Base-by-base conservation (phyloP, 2,888 invertebrate species). In the Eupithecia vulgata region DNA sequence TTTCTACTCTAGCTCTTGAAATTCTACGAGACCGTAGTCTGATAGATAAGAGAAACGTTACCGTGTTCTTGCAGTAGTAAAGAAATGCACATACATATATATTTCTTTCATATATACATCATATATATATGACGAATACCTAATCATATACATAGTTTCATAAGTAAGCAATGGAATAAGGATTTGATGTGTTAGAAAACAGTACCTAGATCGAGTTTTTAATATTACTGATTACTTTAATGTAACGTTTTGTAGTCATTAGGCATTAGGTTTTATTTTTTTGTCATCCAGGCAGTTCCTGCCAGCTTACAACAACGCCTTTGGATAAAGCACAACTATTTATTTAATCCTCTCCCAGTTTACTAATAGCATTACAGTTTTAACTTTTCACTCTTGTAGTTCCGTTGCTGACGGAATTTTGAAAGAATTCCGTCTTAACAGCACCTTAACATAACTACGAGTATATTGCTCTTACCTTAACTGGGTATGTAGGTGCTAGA, bases 401-500 rank as follows among this genome's bases (percentile, higher is more conserved):
- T 45, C 67, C n/a, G 62, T 61, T 68, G 67, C 67, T 64, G 61
- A n/a, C n/a, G n/a, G n/a, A n/a, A n/a, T 70, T 72, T 67, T 71
- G 52, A 67, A n/a, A n/a, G n/a, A 74, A 78, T 70, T 71, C 74
- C 34, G 48, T 74, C 34, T 34, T 64, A 64, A 70, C 62, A 57
- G 21, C 42, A 74, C 75, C 66, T 72, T n/a, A n/a, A n/a, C n/a
- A 73, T 52, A 52, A 52, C 52, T n/a, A n/a, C n/a, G n/a, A n/a
- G n/a, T n/a, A 21, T 57, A 57, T 57, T 52, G 48, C 48, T n/a
- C 48, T 48, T n/a, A n/a, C 3, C n/a, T n/a, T 45, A 45, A 17
- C 45, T 45, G 13, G 13, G 17, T 45, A 45, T 17, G 15, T 45
- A 17, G 17, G 13, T 42, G 40, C 40, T 45, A 48, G 52, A 21